Conservation (phyloP, 1,140 invertebrate species). For the Liolophura sinensis region DNA sequence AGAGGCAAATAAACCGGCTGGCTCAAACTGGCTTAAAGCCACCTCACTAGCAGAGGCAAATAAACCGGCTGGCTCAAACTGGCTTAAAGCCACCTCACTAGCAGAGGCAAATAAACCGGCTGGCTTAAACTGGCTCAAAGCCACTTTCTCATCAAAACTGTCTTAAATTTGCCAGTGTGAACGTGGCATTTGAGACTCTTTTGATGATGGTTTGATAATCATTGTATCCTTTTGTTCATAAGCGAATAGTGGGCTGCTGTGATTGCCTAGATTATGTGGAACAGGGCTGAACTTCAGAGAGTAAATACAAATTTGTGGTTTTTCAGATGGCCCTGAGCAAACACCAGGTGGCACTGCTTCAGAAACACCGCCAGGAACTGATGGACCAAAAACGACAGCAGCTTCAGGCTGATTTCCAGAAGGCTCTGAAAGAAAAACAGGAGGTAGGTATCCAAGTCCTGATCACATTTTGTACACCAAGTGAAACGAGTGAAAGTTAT, state of each 20-base stretch:
- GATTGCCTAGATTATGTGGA: not conserved
- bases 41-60: too few relatives aligned
- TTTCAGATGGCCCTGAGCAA: constrained; percentile 31
- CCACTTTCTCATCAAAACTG: too few relatives aligned
- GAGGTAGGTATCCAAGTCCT: not conserved
- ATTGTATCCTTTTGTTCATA: not conserved
- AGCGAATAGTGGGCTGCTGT: not conserved
- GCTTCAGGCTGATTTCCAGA: constrained; percentile 29
- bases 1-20: too few relatives aligned
- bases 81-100: too few relatives aligned
- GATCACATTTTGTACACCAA: too few relatives aligned
- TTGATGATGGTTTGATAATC: not conserved
- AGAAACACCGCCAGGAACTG: constrained; percentile 23
- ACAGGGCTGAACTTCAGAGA: not conserved
- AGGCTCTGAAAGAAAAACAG: constrained; percentile 13
- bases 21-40: too few relatives aligned
- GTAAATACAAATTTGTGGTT: not conserved
- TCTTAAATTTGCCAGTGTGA: too few relatives aligned
- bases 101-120: too few relatives aligned
- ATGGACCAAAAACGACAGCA: constrained; percentile 28
- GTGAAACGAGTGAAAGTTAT: too few relatives aligned
- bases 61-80: too few relatives aligned
- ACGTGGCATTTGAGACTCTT: too few relatives aligned
- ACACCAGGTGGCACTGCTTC: constrained; percentile 24
- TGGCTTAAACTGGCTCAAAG: too few relatives aligned